Conservation (phyloP, 2,888 invertebrate species). For the Melanargia galathea region DNA sequence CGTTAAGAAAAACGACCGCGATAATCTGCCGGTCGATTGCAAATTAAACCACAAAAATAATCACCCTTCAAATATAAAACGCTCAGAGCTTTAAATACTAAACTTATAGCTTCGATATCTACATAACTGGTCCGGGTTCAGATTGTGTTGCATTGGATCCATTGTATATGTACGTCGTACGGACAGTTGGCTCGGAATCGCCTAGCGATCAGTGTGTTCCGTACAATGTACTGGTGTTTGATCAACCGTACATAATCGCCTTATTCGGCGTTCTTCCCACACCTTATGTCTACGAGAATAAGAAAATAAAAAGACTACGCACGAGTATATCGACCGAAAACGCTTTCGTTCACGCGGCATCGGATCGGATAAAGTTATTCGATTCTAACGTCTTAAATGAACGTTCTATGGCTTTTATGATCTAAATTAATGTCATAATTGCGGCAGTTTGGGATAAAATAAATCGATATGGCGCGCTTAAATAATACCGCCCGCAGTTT, state of each 20-base stretch:
- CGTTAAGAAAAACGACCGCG: slow-evolving; percentile 55
- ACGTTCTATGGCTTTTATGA: slow-evolving; percentile 73
- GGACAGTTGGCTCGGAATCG: slow-evolving; percentile 38
- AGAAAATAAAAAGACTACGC: slow-evolving; percentile 41
- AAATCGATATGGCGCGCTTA: slow-evolving; percentile 76
- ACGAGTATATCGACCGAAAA: slow-evolving; percentile 52
- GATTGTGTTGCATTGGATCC: slow-evolving; percentile 47
- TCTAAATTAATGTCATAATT: slow-evolving; percentile 80
- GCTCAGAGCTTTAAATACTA: slow-evolving; percentile 54
- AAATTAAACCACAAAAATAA: slow-evolving; percentile 75
- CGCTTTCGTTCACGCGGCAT: slow-evolving; percentile 63
- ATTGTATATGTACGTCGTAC: slow-evolving; percentile 47
- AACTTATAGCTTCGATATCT: slow-evolving; percentile 53
- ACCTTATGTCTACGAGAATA: slow-evolving; percentile 54
- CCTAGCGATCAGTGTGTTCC: slow-evolving; percentile 48
- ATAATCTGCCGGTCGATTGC: slow-evolving; percentile 58
- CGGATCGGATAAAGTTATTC: slow-evolving; percentile 70
- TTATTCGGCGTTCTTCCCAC: slow-evolving; percentile 67
- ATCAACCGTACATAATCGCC: slow-evolving; percentile 57
- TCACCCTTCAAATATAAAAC: slow-evolving; percentile 63
- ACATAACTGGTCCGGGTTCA: slow-evolving; percentile 60
- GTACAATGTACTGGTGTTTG: slow-evolving; percentile 62
- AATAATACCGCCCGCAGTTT: slow-evolving; percentile 77
- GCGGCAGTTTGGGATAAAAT: slow-evolving; percentile 76
- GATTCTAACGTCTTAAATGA: slow-evolving; percentile 70